These are phyloP conservation scores for Elephas maximus DNA, from an alignment of 2,113 vertebrate species.

Conservation along the genomic window DNA sequence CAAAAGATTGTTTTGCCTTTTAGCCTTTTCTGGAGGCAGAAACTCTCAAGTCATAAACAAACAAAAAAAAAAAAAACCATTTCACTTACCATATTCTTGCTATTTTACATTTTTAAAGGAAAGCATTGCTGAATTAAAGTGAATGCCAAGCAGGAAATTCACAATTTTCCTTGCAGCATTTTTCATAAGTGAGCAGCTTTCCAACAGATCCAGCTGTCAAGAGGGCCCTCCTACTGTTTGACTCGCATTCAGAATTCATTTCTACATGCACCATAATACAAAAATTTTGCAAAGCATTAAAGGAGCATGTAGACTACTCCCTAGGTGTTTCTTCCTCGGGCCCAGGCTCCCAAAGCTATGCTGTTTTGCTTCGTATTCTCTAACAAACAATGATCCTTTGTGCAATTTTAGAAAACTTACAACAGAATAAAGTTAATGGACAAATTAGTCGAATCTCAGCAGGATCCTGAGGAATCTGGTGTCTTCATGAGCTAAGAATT, in stretches of 20 bases:
- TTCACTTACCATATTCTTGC: slow-evolving; percentile 72
- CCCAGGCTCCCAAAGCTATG: slow-evolving; percentile 35
- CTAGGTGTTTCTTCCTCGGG: slow-evolving; percentile 38
- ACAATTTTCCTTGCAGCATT: slow-evolving; percentile 80
- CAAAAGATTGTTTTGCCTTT: slow-evolving; percentile 64
- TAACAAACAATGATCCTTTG: slow-evolving; percentile 19
- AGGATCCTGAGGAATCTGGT: slow-evolving; percentile 55
- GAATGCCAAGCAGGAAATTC: slow-evolving; percentile 77
- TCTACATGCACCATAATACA: slow-evolving; percentile 30
- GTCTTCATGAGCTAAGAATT: slow-evolving; percentile 58
- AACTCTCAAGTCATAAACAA: slow-evolving; percentile 71
- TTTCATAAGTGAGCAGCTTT: slow-evolving; percentile 81
- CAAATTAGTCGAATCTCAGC: slow-evolving; percentile 32
- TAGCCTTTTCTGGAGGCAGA: slow-evolving; percentile 59
- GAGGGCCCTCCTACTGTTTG: slow-evolving; percentile 78
- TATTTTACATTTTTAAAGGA: slow-evolving; percentile 77
- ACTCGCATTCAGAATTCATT: slow-evolving; percentile 76
- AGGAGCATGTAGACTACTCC: slow-evolving; percentile 54
- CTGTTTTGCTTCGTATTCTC: slow-evolving; percentile 41
- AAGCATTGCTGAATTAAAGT: slow-evolving; percentile 66
- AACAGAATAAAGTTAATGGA: slow-evolving; percentile 43
- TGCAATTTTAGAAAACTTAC: slow-evolving; percentile 63
- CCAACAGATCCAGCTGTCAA: slow-evolving; percentile 78
- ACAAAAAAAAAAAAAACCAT: slow-evolving; percentile 74
- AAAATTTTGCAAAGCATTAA: slow-evolving; percentile 69